Base-by-base conservation (phyloP, 2,888 invertebrate species). In the Tetanocera ferruginea region DNA sequence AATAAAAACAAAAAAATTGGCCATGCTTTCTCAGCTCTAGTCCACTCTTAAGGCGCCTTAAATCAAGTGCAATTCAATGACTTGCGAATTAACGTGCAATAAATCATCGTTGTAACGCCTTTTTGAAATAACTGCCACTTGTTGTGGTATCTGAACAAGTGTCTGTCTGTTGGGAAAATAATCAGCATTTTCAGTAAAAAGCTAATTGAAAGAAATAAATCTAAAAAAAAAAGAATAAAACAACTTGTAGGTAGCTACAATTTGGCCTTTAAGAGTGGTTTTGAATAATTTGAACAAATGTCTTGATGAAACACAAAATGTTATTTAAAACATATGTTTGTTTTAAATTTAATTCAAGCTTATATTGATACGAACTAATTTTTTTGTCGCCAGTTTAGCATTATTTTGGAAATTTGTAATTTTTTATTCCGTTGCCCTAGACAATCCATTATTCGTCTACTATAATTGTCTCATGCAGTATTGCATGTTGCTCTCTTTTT, bases 81-180 rank as follows among this genome's bases (percentile, higher is more conserved):
- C 1, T 43, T n/a, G n/a, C n/a, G 11, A 2, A 14, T 43, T 43
- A 43, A 14, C 43, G n/a, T 17, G 74, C 64, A 62, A 75, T 75
- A 75, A 75, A 75, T 75, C 67, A 67, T 66, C 75, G 52, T 74
- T 66, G 75, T 55, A 34, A 55, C 75, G 75, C 75, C 67, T 67
- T 55, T 75, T 75, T 55, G 67, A 67, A 75, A 75, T 75, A 52
- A 67, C 67, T 67, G 66, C 67, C 67, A 75, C 75, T 67, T 75
- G 75, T 37, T 67, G 17, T 25, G 14, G 69, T 17, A 49, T 17
- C 34, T 51, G 51, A 60, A 8, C 55, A 23, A 55, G 11, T 19
- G 55, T 34, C n/a, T 23, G 51, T 9, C 51, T 51, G 23, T 28
- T 69, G 51, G 23, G 23, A 51, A 69, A 51, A 69, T 28, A 51